Percentiles rank a stretch among this genome's conserved stretches.
These are phyloP conservation scores for Gari tellinella DNA, from an alignment of 2,888 invertebrate genomes.

Conservation along the genomic window DNA sequence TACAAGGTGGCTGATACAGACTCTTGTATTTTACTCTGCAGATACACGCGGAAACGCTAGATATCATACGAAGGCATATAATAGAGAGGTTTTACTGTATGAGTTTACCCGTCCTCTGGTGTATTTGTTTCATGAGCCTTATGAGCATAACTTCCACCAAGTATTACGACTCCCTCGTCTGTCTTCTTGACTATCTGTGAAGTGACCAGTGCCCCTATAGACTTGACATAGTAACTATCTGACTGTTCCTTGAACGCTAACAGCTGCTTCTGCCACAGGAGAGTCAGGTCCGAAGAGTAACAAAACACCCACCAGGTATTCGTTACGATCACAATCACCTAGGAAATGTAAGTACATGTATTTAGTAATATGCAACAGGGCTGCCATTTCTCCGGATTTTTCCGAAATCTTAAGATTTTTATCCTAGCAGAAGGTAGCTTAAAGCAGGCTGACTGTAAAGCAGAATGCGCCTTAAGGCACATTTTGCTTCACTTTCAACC, in stretches of 20 bases:
- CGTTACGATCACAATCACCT: constrained; percentile 81
- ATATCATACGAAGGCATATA: no score
- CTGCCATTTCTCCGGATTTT: no score
- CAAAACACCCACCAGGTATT: constrained; percentile 81
- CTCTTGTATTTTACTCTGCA: no score
- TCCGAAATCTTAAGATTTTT: no score
- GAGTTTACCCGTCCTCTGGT: background rate
- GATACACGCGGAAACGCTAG: no score
- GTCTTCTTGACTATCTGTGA: constrained; percentile 77
- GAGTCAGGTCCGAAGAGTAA: constrained; percentile 72
- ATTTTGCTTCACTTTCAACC: no score
- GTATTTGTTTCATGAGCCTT: constrained; percentile 53
- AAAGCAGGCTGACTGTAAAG: no score
- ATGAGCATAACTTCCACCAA: constrained; percentile 80
- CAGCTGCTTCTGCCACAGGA: constrained; percentile 77
- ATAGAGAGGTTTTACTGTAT: no score
- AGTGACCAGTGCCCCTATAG: constrained; percentile 77
- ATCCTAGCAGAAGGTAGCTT: no score
- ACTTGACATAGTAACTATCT: constrained; percentile 73
- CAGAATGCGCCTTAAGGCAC: no score
- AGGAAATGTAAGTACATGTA: constrained; percentile 29
- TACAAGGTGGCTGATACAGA: no score
- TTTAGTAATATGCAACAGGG: no score
- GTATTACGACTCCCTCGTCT: constrained; percentile 76
- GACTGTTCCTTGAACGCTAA: constrained; percentile 67